Evolutionary conservation across 2,888 invertebrate species (phyloP).

Genomic region (Chrysopilus asiliformis): DNA sequence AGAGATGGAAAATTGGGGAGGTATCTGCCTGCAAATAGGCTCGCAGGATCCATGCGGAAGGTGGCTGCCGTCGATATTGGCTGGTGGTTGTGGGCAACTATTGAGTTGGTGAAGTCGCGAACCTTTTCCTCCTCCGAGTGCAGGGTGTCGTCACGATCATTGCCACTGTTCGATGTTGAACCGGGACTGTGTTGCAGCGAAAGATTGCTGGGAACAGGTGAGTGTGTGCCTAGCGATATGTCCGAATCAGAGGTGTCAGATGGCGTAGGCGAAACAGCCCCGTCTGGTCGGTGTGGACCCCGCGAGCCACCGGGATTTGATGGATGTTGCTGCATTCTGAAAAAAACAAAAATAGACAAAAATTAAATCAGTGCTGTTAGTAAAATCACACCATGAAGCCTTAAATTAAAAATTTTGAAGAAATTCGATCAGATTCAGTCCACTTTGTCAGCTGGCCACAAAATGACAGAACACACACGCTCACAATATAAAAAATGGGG

Average conservation of each 20-base stretch:
- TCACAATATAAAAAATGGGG: too few relatives aligned
- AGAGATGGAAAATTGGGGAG: conserved; percentile 35
- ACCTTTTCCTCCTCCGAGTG: conserved; percentile 35
- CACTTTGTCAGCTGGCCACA: too few relatives aligned
- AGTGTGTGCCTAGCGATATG: conserved; percentile 36
- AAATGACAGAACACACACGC: too few relatives aligned
- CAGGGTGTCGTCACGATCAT: conserved; percentile 33
- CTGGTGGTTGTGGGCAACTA: conserved; percentile 22
- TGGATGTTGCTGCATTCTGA: conserved; percentile 35
- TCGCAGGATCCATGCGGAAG: conserved; percentile 28
- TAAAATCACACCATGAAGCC: too few relatives aligned
- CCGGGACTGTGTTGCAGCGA: conserved; percentile 36
- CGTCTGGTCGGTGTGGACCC: conserved; percentile 26
- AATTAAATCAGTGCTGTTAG: too few relatives aligned
- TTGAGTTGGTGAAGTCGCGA: conserved; percentile 27
- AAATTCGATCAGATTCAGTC: too few relatives aligned
- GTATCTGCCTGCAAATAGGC: conserved; percentile 34
- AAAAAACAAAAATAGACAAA: too few relatives aligned
- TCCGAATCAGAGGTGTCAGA: conserved; percentile 36
- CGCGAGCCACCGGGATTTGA: conserved; percentile 25
- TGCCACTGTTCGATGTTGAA: conserved; percentile 35
- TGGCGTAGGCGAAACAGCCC: conserved; percentile 30
- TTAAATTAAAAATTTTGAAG: too few relatives aligned
- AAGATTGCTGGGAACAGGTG: conserved; percentile 35
- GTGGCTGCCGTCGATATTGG: conserved; percentile 17